Conservation (phyloP, 2,113 vertebrate genomes). For the Pipra filicauda region DNA sequence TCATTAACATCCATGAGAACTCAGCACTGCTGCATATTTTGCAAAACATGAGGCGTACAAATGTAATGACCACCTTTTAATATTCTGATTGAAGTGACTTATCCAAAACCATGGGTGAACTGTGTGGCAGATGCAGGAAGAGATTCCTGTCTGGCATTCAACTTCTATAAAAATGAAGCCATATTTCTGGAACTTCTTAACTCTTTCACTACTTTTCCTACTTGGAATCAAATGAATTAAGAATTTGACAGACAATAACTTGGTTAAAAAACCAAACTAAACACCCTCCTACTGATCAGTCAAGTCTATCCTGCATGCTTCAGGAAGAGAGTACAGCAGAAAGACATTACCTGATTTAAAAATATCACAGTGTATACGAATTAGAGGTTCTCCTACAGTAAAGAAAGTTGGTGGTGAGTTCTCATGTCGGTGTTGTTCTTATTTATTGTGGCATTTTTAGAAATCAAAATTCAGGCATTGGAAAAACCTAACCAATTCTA, state of each 20-base stretch:
- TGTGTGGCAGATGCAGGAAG: background rate
- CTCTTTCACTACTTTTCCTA: background rate
- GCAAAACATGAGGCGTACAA: background rate
- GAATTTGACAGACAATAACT: background rate
- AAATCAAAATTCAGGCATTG: background rate
- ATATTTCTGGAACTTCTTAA: background rate
- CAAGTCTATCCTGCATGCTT: background rate
- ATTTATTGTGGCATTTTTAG: background rate
- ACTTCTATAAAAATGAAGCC: background rate
- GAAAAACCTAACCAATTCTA: background rate
- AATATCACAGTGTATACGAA: background rate
- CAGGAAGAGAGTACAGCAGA: background rate
- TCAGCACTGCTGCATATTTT: background rate
- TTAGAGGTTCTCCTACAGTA: background rate
- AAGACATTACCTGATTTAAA: background rate
- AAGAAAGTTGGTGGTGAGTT: background rate
- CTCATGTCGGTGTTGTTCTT: background rate
- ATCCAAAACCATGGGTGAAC: background rate
- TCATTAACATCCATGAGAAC: background rate
- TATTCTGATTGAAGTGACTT: background rate
- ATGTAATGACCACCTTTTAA: background rate
- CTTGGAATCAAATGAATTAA: background rate
- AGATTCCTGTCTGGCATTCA: background rate
- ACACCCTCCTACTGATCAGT: background rate
- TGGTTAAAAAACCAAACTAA: background rate